A percentile compares a stretch with the other conserved stretches of the same genome.
Conservation (phyloP, 2,797 vertebrate species). For the Gephyroberyx darwinii region DNA sequence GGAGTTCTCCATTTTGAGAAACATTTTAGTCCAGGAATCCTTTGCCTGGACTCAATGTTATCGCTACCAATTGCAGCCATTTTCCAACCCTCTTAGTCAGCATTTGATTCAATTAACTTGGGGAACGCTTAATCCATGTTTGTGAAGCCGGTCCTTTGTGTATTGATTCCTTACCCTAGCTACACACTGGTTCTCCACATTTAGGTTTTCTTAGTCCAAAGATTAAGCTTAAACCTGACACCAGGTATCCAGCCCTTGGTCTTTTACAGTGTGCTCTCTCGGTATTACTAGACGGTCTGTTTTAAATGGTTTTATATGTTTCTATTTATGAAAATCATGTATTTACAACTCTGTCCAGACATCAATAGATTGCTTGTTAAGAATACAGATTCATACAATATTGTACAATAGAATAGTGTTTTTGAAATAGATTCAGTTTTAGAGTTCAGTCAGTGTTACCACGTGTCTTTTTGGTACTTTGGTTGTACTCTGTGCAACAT, state of each 20-base stretch:
- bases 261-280: constrained; percentile 65
- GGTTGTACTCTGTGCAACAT: constrained; percentile 38
- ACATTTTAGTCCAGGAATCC: not conserved
- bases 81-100: not conserved
- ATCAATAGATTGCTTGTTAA: constrained; percentile 67
- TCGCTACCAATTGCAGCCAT: constrained; percentile 1
- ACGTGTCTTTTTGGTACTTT: constrained; percentile 66
- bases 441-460: constrained; percentile 56
- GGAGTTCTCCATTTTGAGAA: constrained; percentile 3
- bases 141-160: not conserved
- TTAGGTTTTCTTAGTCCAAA: constrained; percentile 34
- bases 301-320: constrained; percentile 80
- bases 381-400: constrained; percentile 59
- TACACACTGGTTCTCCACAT: constrained; percentile 3
- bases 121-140: not conserved
- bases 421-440: constrained; percentile 64
- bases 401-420: constrained; percentile 64
- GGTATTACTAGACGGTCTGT: constrained; percentile 60
- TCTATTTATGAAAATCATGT: constrained; percentile 77
- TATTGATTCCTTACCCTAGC: constrained; percentile 13
- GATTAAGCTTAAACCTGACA: constrained; percentile 48
- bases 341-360: constrained; percentile 60
- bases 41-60: not conserved
- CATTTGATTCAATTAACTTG: not conserved
- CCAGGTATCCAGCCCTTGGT: constrained; percentile 56